These are phyloP conservation scores for Antechinus flavipes DNA, from an alignment of 2,113 vertebrate genomes.

Conservation along the genomic window DNA sequence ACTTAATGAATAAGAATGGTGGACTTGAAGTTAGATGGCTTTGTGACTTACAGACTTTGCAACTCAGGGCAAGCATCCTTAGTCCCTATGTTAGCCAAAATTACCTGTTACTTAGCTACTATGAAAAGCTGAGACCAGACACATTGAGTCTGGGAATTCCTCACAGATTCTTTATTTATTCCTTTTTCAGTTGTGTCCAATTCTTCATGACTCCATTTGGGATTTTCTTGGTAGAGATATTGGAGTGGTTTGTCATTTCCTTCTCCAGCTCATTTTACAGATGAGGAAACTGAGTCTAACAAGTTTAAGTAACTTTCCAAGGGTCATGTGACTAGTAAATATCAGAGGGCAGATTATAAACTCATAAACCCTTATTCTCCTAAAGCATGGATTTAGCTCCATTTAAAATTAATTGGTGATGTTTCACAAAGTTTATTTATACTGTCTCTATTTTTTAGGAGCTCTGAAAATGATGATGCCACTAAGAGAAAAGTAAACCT, in stretches of 20 bases:
- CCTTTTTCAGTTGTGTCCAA: neutral
- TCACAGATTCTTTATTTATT: neutral
- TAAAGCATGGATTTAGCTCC: constrained; percentile 29
- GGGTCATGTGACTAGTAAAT: neutral
- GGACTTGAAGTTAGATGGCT: neutral
- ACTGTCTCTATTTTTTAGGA: constrained; percentile 83
- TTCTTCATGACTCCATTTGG: neutral
- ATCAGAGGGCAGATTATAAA: neutral
- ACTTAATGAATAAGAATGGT: neutral
- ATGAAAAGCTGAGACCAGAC: neutral
- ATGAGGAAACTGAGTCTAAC: neutral
- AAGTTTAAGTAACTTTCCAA: neutral
- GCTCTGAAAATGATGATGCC: constrained; percentile 93
- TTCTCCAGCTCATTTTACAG: neutral
- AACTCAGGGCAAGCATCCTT: neutral
- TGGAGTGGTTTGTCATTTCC: neutral
- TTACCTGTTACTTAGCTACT: neutral
- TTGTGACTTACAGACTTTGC: neutral
- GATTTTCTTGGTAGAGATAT: neutral
- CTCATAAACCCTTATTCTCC: neutral
- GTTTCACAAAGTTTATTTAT: constrained; percentile 16
- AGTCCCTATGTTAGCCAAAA: neutral
- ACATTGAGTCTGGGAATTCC: neutral
- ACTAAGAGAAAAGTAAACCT: constrained; percentile 98
- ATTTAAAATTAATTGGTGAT: neutral